Conservation (phyloP, 2,113 vertebrate species). For the Chloroceryle aenea region DNA sequence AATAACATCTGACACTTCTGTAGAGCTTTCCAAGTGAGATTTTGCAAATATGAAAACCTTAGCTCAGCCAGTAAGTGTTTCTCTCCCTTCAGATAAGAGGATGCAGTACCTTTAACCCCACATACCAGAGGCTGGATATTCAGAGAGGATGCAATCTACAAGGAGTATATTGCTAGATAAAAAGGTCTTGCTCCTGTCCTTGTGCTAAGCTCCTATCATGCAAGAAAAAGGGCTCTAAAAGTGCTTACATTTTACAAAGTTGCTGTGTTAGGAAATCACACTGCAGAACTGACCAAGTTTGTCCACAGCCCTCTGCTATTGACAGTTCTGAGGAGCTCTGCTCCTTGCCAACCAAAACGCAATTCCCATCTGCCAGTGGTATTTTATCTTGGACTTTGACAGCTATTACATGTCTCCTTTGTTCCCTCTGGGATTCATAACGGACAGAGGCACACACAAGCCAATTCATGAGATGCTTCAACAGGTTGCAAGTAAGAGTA, state of each 20-base stretch:
- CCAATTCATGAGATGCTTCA: background rate
- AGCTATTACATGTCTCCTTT: background rate
- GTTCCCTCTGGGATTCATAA: background rate
- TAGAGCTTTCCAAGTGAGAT: constrained; percentile 45
- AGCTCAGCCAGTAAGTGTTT: background rate
- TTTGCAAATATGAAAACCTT: constrained; percentile 25
- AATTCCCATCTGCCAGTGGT: background rate
- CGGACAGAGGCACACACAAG: background rate
- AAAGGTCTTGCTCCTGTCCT: background rate
- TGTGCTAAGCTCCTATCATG: background rate
- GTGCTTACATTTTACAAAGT: background rate
- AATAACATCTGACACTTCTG: constrained; percentile 65
- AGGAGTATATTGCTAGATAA: background rate
- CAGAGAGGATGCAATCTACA: background rate
- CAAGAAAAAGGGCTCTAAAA: background rate
- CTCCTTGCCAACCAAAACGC: background rate
- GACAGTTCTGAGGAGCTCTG: background rate
- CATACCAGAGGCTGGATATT: background rate
- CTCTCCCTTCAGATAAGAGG: background rate
- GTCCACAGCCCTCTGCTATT: background rate
- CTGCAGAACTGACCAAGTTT: background rate
- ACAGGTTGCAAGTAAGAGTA: background rate
- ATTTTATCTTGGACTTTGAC: background rate
- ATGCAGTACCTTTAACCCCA: background rate
- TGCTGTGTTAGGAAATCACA: background rate